Conservation (phyloP, 2,888 invertebrate species). For the Megamerina dolium region DNA sequence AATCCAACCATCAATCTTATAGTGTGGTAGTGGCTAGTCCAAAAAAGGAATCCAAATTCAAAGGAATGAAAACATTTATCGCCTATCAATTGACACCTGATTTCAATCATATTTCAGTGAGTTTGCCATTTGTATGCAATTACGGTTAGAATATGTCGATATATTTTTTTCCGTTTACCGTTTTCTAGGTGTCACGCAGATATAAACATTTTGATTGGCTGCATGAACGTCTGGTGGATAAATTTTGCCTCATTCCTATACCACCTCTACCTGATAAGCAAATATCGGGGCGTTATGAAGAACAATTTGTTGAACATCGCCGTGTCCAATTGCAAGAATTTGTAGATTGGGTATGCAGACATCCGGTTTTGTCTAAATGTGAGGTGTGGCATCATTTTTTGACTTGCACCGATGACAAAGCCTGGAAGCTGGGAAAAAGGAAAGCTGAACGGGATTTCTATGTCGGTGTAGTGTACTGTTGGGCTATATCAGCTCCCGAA, state of each 20-base stretch:
- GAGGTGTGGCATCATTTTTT: conserved; percentile 97
- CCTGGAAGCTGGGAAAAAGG: conserved; percentile 95
- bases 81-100: conserved; percentile 94
- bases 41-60: conserved; percentile 95
- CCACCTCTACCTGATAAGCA: conserved; percentile 98
- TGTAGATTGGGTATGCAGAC: conserved; percentile 93
- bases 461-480: conserved; percentile 84
- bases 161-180: not conserved
- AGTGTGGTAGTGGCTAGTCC: conserved; percentile 87
- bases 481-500: conserved; percentile 80
- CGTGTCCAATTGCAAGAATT: conserved; percentile 92
- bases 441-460: conserved; percentile 91
- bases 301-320: conserved; percentile 92
- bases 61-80: conserved; percentile 95
- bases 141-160: no score
- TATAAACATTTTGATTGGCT: conserved; percentile 99
- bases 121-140: no score
- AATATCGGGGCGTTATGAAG: conserved; percentile 94
- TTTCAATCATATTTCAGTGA: conserved; percentile 86
- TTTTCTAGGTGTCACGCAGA: conserved; percentile 60
- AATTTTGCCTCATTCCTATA: conserved; percentile 90
- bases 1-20: conserved; percentile 66
- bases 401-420: conserved; percentile 93
- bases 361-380: conserved; percentile 86
- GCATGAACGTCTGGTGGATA: conserved; percentile 86